Evolutionary conservation across 2,888 invertebrate genomes (phyloP), one percentile per base, ranked within the genome.

Genomic region (Pristionchus maxplancki): DNA sequence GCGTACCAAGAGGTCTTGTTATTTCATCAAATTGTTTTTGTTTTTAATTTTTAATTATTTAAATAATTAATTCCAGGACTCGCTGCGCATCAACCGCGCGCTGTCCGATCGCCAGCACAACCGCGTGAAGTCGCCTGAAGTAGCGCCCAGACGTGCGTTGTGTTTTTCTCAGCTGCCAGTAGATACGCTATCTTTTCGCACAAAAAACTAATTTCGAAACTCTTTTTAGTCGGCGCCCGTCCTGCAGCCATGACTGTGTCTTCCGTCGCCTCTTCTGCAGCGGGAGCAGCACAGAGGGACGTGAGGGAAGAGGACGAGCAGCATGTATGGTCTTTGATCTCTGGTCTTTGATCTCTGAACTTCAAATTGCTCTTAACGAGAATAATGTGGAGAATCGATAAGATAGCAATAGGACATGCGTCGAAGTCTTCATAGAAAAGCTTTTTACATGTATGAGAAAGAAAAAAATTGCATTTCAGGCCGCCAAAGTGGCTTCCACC

Each of bases 91-190:
- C 62, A 64, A 62, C 44, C 87, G 87, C 34, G 87, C 87, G 20
- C 37, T 74, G 24, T 87, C 87, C 53, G 67, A 71, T 24, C 74
- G 87, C 31, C 87, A 87, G 67, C 85, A 85, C 85, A 85, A 85
- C 48, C 11, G 85, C 4, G 85, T 85, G n/a, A 44, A 50, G 64
- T 85, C 85, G 8, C 85, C 85, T 0, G 85, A 85, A 40, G 85
- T 67, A n/a, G 82, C 37, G 82, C 82, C 82, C 0, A 28, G 82
- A 34, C 28, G 82, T 83, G 44, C 53, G 82, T 83, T 53, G 11
- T 37, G n/a, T n/a, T n/a, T n/a, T n/a, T n/a, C n/a, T n/a, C n/a
- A n/a, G n/a, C n/a, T n/a, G n/a, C n/a, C n/a, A n/a, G n/a, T n/a
- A n/a, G n/a, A n/a, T n/a, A n/a, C n/a, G n/a, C n/a, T n/a, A n/a